A percentile compares a stretch with the other conserved stretches of the same genome.
These are phyloP conservation scores for Syngnathus scovelli DNA, from an alignment of 2,113 vertebrate species.

Conservation along the genomic window DNA sequence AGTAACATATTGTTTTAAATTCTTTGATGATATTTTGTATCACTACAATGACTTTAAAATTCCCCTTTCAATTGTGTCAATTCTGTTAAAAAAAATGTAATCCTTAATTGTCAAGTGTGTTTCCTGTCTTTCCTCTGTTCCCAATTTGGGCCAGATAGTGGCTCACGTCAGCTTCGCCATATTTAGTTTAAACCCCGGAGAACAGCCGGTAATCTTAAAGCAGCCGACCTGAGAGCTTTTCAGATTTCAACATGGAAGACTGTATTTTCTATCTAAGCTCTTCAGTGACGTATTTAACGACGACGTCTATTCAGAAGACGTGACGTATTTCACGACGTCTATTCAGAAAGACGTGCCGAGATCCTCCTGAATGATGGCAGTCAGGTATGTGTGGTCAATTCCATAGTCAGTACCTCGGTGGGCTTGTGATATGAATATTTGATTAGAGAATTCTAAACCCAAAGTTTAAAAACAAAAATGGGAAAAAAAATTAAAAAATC, in stretches of 20 bases:
- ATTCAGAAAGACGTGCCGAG: neutral
- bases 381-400: neutral
- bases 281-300: neutral
- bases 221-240: constrained; percentile 3
- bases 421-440: too few species aligned
- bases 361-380: neutral
- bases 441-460: too few species aligned
- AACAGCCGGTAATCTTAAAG: constrained; percentile 5
- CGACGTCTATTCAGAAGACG: neutral
- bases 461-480: too few species aligned
- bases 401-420: too few species aligned
- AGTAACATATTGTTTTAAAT: neutral
- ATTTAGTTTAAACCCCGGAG: constrained; percentile 4
- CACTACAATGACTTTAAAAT: neutral
- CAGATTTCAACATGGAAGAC: neutral
- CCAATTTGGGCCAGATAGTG: neutral
- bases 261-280: neutral
- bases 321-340: too few species aligned
- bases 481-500: too few species aligned
- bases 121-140: neutral
- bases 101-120: neutral
- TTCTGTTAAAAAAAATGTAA: too few species aligned
- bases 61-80: neutral
- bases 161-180: constrained; percentile 4
- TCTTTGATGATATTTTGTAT: neutral